Base-by-base conservation (phyloP, 1,140 invertebrate species). In the Drosophila sulfurigaster region DNA sequence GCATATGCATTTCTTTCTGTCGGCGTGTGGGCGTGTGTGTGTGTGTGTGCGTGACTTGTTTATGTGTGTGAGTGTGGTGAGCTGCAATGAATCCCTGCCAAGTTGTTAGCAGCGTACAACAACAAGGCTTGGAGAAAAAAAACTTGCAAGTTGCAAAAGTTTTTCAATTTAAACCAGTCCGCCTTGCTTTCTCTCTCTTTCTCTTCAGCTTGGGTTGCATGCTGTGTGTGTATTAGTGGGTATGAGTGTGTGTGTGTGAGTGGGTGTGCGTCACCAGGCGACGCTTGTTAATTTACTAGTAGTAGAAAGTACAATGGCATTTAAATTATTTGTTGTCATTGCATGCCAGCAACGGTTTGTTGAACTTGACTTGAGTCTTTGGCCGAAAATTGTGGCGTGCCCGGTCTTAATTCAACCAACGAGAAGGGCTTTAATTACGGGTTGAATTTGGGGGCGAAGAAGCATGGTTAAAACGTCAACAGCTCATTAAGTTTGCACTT, bases 131-230 rank as follows among this genome's bases (percentile, higher is more conserved):
- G 59, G n/a, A 56, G 35, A 72, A 86, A 48, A 74, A 73, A 70
- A 88, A 88, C 69, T 88, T 88, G 69, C 66, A 73, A 83, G 73
- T 83, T 82, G 73, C 60, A 74, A 88, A 88, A 88, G 52, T 88
- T 88, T 88, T 88, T 88, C 83, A 88, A 88, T 88, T 88, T 88
- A 80, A 80, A 73, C 83, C 51, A 67, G 63, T 28, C 45, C 54
- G 43, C 38, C 66, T 15, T 57, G 8, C 46, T 32, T 46, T 8
- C 7, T 32, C 41, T 38, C 15, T 15, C 16, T 6, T 11, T 35
- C 56, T 5, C 5, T 11, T 15, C 41, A 11, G 28, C 41, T 64
- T 30, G 16, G 25, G 46, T 67, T 59, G 54, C 63, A 59, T 11
- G 63, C 69, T 51, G 20, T 58, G 38, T 64, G 59, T 57, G 38